phyloP scores from a whole-genome alignment of 2,113 vertebrate species.

The Litocranius walleri region DNA sequence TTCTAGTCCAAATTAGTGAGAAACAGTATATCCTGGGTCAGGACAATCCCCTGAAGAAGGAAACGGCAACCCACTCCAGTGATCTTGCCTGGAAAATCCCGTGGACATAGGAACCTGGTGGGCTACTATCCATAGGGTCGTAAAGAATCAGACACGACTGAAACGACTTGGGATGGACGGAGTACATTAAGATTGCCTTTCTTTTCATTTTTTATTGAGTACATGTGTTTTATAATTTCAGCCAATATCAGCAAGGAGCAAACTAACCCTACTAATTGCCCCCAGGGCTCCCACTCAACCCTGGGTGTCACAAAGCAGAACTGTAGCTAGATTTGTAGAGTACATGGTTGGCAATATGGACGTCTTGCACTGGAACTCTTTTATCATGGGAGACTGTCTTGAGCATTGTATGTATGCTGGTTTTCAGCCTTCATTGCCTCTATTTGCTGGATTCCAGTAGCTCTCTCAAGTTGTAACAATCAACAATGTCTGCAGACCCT shows the following conservation, averaged over 20 bases:
- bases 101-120: neutral
- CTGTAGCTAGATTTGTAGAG: neutral
- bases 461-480: neutral
- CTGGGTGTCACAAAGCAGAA: neutral
- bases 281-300: neutral
- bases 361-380: rapidly evolving
- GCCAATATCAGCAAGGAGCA: neutral
- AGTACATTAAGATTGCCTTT: neutral
- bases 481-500: neutral
- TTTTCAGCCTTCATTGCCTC: neutral
- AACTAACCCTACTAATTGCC: neutral
- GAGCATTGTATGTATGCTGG: neutral
- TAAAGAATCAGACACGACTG: neutral
- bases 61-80: neutral
- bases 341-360: rapidly evolving
- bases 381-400: neutral
- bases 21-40: neutral
- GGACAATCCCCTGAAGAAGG: neutral
- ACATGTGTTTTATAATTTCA: neutral
- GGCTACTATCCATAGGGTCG: neutral
- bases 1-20: neutral
- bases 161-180: neutral
- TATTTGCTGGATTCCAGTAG: neutral
- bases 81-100: neutral
- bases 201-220: neutral